Conservation (phyloP, 2,113 vertebrate species). For the Centropus bengalensis region DNA sequence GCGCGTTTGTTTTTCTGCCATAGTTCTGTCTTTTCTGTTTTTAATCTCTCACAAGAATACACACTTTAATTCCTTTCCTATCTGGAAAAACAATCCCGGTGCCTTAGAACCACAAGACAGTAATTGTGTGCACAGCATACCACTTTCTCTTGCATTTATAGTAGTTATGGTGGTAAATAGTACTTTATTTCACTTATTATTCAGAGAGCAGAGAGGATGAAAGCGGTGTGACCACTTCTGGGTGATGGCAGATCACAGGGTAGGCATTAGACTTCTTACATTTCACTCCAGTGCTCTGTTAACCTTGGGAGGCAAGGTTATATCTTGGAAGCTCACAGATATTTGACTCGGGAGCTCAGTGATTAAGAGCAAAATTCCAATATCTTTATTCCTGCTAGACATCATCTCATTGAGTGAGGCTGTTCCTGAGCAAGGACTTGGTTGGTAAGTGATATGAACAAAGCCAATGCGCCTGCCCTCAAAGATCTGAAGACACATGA, state of each 20-base stretch:
- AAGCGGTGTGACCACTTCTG: rapidly evolving
- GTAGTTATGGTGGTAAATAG: neutral
- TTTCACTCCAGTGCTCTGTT: neutral
- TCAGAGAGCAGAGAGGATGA: neutral
- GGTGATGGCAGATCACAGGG: neutral
- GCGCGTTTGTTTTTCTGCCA: neutral
- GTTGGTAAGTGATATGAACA: neutral
- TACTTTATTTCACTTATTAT: slow-evolving; percentile 5
- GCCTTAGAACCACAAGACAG: neutral
- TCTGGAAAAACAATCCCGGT: neutral
- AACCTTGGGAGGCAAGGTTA: neutral
- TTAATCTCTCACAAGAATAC: slow-evolving; percentile 10
- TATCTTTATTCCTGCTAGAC: neutral
- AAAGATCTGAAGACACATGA: neutral
- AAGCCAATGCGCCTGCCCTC: neutral
- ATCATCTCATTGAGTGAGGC: neutral
- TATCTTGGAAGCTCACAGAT: neutral
- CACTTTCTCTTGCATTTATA: neutral
- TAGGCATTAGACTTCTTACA: neutral
- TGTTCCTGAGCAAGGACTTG: neutral
- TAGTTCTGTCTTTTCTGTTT: neutral
- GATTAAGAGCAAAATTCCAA: neutral
- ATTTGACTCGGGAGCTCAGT: neutral
- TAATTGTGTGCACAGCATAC: neutral
- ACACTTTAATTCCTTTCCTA: neutral